These are phyloP conservation scores for Muscicapa striata DNA, from an alignment of 2,797 vertebrate genomes.

Conservation along the genomic window DNA sequence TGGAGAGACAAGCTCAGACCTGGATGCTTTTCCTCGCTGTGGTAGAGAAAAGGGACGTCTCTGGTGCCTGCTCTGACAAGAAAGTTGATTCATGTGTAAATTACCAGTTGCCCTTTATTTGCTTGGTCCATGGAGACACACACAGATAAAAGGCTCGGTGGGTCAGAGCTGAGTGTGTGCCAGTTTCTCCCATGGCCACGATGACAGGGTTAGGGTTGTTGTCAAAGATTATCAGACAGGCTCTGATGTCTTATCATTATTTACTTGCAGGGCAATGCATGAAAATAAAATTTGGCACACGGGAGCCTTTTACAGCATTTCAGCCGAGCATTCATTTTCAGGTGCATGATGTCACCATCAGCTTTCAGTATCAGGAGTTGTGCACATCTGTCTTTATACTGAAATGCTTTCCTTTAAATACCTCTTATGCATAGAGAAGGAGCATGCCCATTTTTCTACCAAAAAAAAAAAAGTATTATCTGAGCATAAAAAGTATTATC, in stretches of 20 bases:
- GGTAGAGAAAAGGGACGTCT: slow-evolving; percentile 74
- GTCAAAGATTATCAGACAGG: slow-evolving; percentile 79
- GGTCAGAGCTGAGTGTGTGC: slow-evolving; percentile 75
- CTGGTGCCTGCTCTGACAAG: slow-evolving; percentile 73
- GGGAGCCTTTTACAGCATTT: background rate
- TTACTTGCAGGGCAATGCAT: slow-evolving; percentile 57
- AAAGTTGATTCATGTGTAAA: slow-evolving; percentile 87
- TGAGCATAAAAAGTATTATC: background rate
- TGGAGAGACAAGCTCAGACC: slow-evolving; percentile 78
- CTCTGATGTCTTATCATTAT: slow-evolving; percentile 74
- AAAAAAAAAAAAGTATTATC: background rate
- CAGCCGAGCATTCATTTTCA: background rate
- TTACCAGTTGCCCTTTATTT: slow-evolving; percentile 82
- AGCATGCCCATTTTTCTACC: background rate
- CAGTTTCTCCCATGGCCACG: slow-evolving; percentile 70
- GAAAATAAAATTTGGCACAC: slow-evolving; percentile 42
- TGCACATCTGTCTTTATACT: background rate
- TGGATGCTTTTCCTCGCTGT: slow-evolving; percentile 68
- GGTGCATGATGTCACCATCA: background rate
- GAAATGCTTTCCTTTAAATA: background rate
- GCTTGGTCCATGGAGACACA: slow-evolving; percentile 79
- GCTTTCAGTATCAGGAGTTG: background rate
- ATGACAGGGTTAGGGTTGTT: slow-evolving; percentile 74
- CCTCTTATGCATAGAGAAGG: background rate
- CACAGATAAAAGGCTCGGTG: slow-evolving; percentile 77